These are phyloP conservation scores for Dendroctonus valens DNA, from an alignment of 1,140 invertebrate genomes.

Conservation along the genomic window DNA sequence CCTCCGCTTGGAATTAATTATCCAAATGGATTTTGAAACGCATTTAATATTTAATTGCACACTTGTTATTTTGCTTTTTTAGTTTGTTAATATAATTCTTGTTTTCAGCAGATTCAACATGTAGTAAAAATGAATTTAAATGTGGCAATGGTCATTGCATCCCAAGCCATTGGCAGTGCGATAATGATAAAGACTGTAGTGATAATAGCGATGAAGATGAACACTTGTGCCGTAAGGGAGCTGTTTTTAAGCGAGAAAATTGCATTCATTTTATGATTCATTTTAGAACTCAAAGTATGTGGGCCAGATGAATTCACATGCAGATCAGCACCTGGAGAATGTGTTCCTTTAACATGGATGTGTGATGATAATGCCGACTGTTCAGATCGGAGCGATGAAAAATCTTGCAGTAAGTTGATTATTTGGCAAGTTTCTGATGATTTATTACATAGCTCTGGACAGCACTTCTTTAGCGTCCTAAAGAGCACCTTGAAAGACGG, in stretches of 20 bases:
- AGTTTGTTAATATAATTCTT: conserved; percentile 2
- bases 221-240: conserved; percentile 64
- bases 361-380: conserved; percentile 88
- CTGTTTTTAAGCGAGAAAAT: background rate
- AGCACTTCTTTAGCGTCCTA: no score
- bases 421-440: conserved; percentile 3
- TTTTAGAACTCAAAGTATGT: conserved; percentile 73
- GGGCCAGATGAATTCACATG: conserved; percentile 85
- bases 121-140: conserved; percentile 60
- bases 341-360: conserved; percentile 87
- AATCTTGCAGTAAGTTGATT: conserved; percentile 77
- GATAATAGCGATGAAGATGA: conserved; percentile 74
- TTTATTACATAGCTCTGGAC: no score
- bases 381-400: conserved; percentile 83
- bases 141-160: conserved; percentile 68
- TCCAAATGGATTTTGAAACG: no score
- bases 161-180: conserved; percentile 68
- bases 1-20: no score
- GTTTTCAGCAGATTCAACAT: conserved; percentile 54
- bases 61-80: no score
- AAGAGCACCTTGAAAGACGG: no score
- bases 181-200: conserved; percentile 65
- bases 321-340: conserved; percentile 73
- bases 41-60: conserved; percentile 4
- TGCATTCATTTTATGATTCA: background rate